Conservation (phyloP, 2,888 invertebrate genomes). For the Dryococelus australis region DNA sequence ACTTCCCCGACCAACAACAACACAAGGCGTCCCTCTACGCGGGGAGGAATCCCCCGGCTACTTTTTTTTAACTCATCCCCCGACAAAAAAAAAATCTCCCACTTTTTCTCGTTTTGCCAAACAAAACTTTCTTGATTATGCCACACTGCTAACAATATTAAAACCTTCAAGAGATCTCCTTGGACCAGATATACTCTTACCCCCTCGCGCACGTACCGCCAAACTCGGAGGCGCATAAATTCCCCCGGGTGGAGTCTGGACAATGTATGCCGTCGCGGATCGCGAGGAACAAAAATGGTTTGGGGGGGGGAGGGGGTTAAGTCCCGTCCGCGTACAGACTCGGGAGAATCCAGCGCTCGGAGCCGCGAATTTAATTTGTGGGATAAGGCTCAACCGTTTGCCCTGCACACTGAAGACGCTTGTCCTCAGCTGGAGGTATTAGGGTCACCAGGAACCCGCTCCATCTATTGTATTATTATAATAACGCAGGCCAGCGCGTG, state of each 20-base stretch:
- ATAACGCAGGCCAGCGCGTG: too few relatives aligned
- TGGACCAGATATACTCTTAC: not conserved
- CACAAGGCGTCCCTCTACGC: not conserved
- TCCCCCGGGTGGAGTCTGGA: not conserved
- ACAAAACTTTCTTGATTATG: not conserved
- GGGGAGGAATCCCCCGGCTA: not conserved
- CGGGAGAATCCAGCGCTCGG: too few relatives aligned
- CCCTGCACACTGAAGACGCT: not conserved
- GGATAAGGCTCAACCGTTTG: not conserved
- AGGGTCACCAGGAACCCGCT: not conserved
- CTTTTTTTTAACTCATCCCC: not conserved
- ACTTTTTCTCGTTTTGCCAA: conserved; percentile 16
- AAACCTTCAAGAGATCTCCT: not conserved
- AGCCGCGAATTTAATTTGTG: not conserved
- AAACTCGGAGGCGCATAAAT: not conserved
- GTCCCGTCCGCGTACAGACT: not conserved
- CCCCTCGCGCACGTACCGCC: not conserved
- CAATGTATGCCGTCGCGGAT: not conserved
- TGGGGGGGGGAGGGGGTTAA: not conserved
- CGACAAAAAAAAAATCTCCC: not conserved
- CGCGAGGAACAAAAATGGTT: not conserved
- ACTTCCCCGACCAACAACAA: not conserved
- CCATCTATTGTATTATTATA: too few relatives aligned
- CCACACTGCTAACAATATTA: conserved; percentile 16
- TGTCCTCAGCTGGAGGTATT: not conserved